These are phyloP conservation scores for Sander lucioperca DNA, from an alignment of 2,113 vertebrate genomes.

Conservation along the genomic window DNA sequence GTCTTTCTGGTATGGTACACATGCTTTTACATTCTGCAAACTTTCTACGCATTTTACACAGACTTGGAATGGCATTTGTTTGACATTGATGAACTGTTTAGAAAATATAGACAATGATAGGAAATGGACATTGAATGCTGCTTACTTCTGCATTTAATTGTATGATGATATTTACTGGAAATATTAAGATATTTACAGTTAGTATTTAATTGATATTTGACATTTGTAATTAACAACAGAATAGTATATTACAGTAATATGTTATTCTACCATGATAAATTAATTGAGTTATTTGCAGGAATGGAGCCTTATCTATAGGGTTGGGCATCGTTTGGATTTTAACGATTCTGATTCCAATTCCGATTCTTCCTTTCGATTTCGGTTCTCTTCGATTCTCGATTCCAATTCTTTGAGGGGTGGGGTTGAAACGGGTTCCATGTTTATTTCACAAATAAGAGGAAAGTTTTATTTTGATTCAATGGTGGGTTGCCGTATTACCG, in stretches of 20 bases:
- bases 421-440: no score
- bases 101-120: background rate
- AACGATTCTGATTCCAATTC: no score
- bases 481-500: no score
- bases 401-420: no score
- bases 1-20: conserved; percentile 93
- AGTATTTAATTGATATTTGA: background rate
- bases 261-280: background rate
- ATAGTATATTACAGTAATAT: background rate
- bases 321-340: no score
- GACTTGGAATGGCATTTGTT: background rate
- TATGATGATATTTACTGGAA: background rate
- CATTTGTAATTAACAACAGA: background rate
- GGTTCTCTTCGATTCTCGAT: no score
- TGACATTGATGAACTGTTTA: background rate
- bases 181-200: background rate
- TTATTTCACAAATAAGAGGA: no score
- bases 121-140: background rate
- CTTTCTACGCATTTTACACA: background rate
- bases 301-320: background rate
- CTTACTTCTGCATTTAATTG: background rate
- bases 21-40: background rate
- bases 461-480: no score
- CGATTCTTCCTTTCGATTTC: no score
- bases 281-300: background rate